A percentile compares a stretch with the other conserved stretches of the same genome.
Evolutionary conservation across 2,888 invertebrate species (phyloP).

Genomic region (Campoplex nolae): DNA sequence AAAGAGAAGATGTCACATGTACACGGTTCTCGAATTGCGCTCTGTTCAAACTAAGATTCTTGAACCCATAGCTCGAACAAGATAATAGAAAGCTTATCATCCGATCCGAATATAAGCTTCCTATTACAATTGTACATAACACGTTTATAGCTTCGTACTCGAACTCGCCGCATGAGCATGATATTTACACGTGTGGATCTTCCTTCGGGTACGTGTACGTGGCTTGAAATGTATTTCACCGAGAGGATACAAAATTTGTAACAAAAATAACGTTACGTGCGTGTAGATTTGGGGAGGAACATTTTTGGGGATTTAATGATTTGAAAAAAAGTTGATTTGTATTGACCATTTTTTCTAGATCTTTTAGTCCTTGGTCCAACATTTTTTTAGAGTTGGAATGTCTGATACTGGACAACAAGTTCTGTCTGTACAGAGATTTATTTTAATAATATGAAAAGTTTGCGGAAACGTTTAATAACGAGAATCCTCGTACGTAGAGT

Average conservation of each 20-base stretch:
- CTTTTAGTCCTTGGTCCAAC: not conserved
- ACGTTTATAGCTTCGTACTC: constrained; percentile 45
- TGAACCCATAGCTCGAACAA: constrained; percentile 49
- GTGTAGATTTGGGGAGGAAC: no score
- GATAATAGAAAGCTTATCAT: constrained; percentile 67
- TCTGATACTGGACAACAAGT: not conserved
- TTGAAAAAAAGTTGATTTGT: not conserved
- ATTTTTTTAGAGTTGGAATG: not conserved
- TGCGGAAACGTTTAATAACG: not conserved
- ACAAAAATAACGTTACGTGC: not conserved
- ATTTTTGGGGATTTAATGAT: no score
- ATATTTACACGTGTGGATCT: not conserved
- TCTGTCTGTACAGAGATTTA: not conserved
- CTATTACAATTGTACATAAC: constrained; percentile 67
- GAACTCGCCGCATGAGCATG: not conserved
- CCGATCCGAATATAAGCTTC: constrained; percentile 63
- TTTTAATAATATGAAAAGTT: constrained; percentile 1
- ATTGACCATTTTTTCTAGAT: not conserved
- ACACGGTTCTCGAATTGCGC: constrained; percentile 1
- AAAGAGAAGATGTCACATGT: constrained; percentile 24
- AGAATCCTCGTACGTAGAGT: not conserved
- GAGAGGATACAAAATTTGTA: not conserved
- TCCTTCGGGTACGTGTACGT: not conserved
- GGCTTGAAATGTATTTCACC: not conserved
- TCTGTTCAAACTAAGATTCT: constrained; percentile 68